phyloP scores from a whole-genome alignment of 92 coral and sea anemone species.

The Palythoa grandiflora region DNA sequence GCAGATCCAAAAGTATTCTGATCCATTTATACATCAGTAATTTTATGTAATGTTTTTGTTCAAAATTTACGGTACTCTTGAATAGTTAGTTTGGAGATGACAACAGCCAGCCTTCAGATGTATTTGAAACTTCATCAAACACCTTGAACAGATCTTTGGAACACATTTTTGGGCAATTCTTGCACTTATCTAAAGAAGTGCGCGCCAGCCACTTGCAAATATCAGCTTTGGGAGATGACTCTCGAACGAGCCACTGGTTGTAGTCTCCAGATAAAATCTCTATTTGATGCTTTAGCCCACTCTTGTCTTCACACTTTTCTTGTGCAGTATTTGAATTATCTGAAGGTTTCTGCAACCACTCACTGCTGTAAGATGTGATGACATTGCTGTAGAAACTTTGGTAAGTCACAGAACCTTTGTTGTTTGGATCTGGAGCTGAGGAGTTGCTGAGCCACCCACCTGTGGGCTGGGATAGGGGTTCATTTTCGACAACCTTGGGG shows the following conservation, averaged over 20 bases:
- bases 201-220: constrained; percentile 87
- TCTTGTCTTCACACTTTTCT: constrained; percentile 38
- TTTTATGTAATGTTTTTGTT: too few species aligned
- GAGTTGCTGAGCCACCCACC: constrained; percentile 30
- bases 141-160: constrained; percentile 78
- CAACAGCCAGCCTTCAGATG: constrained; percentile 78
- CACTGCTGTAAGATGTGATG: constrained; percentile 18
- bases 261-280: constrained; percentile 65
- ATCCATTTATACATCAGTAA: too few species aligned
- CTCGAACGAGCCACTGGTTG: constrained; percentile 72
- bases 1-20: too few species aligned
- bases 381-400: constrained; percentile 6
- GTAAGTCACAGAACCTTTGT: background rate
- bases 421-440: background rate
- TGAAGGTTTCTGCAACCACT: constrained; percentile 61
- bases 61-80: background rate
- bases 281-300: constrained; percentile 63
- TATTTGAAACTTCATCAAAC: constrained; percentile 70
- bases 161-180: constrained; percentile 88
- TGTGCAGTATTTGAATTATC: background rate
- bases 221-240: constrained; percentile 47
- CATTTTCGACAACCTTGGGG: background rate
- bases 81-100: constrained; percentile 44
- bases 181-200: constrained; percentile 77
- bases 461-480: background rate